These are phyloP conservation scores for Elgaria multicarinata DNA, from an alignment of 2,113 vertebrate species.

Conservation along the genomic window DNA sequence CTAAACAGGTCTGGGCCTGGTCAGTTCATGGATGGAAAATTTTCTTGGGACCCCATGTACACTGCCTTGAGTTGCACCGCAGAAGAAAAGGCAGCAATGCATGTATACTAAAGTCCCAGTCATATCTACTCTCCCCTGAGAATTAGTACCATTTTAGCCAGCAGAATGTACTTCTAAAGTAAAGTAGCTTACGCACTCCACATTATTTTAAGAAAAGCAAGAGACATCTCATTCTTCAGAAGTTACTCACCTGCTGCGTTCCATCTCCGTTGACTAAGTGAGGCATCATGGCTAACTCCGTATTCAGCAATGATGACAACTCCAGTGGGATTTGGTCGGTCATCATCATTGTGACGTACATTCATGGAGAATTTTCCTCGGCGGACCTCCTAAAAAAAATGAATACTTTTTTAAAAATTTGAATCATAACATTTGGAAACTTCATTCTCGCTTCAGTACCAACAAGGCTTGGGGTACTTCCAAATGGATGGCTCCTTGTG, in stretches of 20 bases:
- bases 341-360: slow-evolving; percentile 99
- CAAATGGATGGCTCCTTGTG: neutral
- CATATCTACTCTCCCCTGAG: neutral
- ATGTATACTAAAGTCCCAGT: neutral
- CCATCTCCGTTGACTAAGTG: slow-evolving; percentile 96
- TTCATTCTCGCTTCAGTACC: rapidly evolving
- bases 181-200: neutral
- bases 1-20: neutral
- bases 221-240: neutral
- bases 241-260: slow-evolving; percentile 89
- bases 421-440: slow-evolving; percentile 15
- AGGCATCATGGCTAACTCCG: slow-evolving; percentile 95
- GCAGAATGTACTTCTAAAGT: neutral
- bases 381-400: slow-evolving; percentile 85
- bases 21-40: neutral
- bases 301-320: slow-evolving; percentile 93
- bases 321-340: slow-evolving; percentile 99
- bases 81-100: neutral
- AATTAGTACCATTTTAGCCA: neutral
- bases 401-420: neutral
- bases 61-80: neutral
- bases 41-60: neutral
- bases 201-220: neutral
- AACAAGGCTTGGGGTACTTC: neutral
- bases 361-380: slow-evolving; percentile 98